Conservation (phyloP, 2,113 vertebrate genomes). For the Osmerus eperlanus region DNA sequence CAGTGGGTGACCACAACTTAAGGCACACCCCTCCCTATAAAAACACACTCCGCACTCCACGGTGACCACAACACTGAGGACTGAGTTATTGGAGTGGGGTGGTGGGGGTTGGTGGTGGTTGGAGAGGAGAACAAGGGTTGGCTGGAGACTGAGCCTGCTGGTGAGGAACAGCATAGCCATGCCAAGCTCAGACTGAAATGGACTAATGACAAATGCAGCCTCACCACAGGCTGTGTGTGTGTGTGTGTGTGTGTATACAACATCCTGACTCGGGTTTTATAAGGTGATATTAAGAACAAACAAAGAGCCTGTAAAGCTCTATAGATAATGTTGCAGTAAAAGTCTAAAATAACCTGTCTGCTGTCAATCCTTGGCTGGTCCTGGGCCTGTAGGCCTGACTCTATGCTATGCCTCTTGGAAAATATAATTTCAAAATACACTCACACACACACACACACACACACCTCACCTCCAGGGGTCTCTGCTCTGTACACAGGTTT, state of each 20-base stretch:
- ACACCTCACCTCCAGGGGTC: conserved; percentile 56
- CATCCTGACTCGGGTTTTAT: conserved; percentile 44
- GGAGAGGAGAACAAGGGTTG: conserved; percentile 41
- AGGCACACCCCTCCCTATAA: conserved; percentile 14
- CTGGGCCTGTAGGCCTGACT: not conserved
- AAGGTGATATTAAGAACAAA: conserved; percentile 36
- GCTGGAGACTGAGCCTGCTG: conserved; percentile 44
- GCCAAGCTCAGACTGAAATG: conserved; percentile 54
- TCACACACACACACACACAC: conserved; percentile 12
- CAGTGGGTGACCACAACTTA: conserved; percentile 2
- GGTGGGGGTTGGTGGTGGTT: not conserved
- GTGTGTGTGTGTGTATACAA: conserved; percentile 12
- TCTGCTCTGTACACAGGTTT: conserved; percentile 62
- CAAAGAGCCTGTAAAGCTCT: conserved; percentile 37
- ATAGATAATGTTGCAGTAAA: conserved; percentile 52
- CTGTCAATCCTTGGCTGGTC: not conserved
- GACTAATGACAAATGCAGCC: conserved; percentile 69
- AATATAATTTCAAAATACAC: not conserved
- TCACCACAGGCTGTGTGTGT: conserved; percentile 34
- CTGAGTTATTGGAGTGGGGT: conserved; percentile 45
- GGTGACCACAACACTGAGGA: conserved; percentile 60
- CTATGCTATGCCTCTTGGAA: not conserved
- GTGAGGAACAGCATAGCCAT: conserved; percentile 40
- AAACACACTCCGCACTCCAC: conserved; percentile 17
- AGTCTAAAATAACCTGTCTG: conserved; percentile 38